Conservation (phyloP, 2,888 invertebrate species). For the Pollenia amentaria region DNA sequence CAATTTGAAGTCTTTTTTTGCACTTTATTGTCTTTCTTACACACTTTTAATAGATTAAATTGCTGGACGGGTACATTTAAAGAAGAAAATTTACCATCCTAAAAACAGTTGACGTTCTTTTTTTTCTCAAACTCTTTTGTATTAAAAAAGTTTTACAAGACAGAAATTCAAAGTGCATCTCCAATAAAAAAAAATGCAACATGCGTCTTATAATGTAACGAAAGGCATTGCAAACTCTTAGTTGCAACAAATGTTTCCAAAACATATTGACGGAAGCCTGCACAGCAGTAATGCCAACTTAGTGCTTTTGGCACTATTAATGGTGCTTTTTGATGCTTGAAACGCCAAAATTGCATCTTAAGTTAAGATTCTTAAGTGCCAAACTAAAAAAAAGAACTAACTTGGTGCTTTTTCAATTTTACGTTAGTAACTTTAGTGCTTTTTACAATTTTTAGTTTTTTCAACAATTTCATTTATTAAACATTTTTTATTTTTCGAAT, state of each 20-base stretch:
- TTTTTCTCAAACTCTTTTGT: background rate
- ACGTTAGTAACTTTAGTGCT: no score
- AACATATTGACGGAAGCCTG: background rate
- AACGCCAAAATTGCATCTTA: no score
- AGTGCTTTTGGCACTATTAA: no score
- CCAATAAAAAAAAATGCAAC: background rate
- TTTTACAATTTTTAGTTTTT: no score
- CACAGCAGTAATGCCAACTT: no score
- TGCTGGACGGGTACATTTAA: constrained; percentile 30
- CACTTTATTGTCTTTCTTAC: no score
- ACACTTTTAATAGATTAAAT: constrained; percentile 39
- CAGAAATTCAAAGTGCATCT: background rate
- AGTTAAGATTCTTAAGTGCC: no score
- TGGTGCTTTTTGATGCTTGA: no score
- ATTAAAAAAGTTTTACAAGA: background rate
- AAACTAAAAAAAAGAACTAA: no score
- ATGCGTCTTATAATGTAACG: background rate
- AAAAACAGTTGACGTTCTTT: background rate
- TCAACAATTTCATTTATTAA: no score
- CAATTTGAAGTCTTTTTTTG: constrained; percentile 19
- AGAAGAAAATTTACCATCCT: constrained; percentile 23
- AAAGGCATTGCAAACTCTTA: background rate
- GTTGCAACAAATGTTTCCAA: constrained; percentile 27
- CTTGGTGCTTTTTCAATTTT: no score
- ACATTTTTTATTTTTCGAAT: no score